Evolutionary conservation across 2,888 invertebrate genomes (phyloP).

Genomic region (Microplitis deprimator): DNA sequence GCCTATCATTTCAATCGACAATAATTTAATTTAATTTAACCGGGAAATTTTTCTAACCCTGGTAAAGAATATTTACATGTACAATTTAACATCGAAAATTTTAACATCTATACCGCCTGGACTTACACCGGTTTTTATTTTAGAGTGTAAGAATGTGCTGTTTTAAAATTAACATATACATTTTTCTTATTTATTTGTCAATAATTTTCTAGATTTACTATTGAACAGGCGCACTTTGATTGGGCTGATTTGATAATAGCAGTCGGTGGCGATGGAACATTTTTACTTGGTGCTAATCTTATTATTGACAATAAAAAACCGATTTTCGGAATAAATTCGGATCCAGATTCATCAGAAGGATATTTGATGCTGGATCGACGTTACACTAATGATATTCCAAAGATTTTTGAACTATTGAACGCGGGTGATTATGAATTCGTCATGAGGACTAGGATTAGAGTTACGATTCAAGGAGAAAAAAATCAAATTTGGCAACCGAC

Average conservation of each 20-base stretch:
- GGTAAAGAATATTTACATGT: no score
- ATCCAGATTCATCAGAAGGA: slow-evolving; percentile 94
- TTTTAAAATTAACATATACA: not conserved
- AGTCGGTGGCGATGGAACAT: slow-evolving; percentile 98
- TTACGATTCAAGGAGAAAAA: slow-evolving; percentile 82
- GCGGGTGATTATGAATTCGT: slow-evolving; percentile 88
- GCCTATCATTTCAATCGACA: no score
- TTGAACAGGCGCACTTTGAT: slow-evolving; percentile 80
- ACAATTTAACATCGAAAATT: no score
- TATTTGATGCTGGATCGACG: slow-evolving; percentile 90
- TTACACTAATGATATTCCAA: slow-evolving; percentile 85
- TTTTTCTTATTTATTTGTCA: slow-evolving; percentile 60
- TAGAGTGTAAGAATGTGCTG: no score
- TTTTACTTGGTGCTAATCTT: slow-evolving; percentile 91
- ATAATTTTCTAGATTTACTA: slow-evolving; percentile 72
- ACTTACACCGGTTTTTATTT: no score
- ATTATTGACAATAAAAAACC: slow-evolving; percentile 85
- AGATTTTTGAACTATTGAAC: slow-evolving; percentile 84
- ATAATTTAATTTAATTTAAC: no score
- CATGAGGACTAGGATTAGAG: slow-evolving; percentile 90
- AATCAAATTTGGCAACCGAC: slow-evolving; percentile 75
- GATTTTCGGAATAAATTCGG: slow-evolving; percentile 97
- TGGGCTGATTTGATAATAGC: slow-evolving; percentile 94
- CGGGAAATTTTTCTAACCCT: no score
- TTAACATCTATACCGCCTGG: no score